These are phyloP conservation scores for Enteromius mattozi DNA, from an alignment of 2,797 vertebrate species.

Conservation along the genomic window DNA sequence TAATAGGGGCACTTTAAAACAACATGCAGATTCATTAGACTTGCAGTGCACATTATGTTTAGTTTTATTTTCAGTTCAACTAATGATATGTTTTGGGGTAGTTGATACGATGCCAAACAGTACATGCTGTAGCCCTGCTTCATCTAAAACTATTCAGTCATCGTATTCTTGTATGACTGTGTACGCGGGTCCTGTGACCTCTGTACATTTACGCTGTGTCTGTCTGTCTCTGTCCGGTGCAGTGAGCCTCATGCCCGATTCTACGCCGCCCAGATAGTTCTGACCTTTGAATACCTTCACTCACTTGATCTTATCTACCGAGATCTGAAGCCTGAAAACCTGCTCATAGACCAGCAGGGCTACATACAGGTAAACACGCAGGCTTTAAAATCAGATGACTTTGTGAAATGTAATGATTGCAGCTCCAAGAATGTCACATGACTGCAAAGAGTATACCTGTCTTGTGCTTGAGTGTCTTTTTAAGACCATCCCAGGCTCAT, in stretches of 20 bases:
- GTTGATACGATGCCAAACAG: neutral
- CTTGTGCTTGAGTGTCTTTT: neutral
- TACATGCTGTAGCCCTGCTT: neutral
- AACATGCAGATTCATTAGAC: neutral
- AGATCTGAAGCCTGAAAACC: conserved; percentile 94
- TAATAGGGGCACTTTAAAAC: too few relatives aligned
- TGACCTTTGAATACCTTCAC: conserved; percentile 96
- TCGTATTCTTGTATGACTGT: neutral
- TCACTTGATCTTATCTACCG: conserved; percentile 94
- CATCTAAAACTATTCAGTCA: neutral
- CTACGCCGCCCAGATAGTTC: conserved; percentile 94
- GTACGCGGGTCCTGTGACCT: neutral
- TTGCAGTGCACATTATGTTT: neutral
- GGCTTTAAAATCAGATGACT: neutral
- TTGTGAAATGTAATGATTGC: neutral
- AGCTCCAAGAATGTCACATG: neutral
- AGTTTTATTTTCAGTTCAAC: neutral
- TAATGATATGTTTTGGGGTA: neutral
- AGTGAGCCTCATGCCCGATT: conserved; percentile 95
- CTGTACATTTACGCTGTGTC: conserved; percentile 42
- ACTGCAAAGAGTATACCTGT: neutral
- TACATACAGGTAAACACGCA: conserved; percentile 84
- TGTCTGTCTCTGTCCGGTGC: conserved; percentile 43
- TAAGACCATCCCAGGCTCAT: neutral
- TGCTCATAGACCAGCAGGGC: conserved; percentile 94